A percentile compares a stretch with the other conserved stretches of the same genome.
Evolutionary conservation across 53 echinoderm and acorn worm genomes (phyloP).

Genomic region (Echinometra lucunter): DNA sequence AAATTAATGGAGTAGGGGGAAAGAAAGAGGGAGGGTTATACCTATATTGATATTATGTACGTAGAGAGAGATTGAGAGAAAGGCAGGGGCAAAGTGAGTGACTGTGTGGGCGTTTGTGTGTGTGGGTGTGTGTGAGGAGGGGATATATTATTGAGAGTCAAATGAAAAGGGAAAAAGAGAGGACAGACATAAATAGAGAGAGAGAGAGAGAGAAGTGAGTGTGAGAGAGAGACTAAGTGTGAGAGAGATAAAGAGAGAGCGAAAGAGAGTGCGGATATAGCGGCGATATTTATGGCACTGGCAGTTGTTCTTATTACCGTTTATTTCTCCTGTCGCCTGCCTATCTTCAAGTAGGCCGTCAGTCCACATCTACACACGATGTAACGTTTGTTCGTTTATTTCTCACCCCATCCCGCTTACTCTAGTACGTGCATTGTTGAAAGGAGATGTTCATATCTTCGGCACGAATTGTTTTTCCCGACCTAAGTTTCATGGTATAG

Average conservation of each 20-base stretch:
- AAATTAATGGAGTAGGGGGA: too few species aligned
- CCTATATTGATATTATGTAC: too few species aligned
- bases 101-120: too few species aligned
- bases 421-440: neutral
- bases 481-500: neutral
- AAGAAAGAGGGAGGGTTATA: too few species aligned
- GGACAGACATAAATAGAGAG: too few species aligned
- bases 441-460: neutral
- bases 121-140: too few species aligned
- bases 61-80: too few species aligned
- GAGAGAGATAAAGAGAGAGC: neutral
- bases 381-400: slow-evolving; percentile 9
- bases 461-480: neutral
- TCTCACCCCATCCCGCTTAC: neutral
- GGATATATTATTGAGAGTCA: too few species aligned
- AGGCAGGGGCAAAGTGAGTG: neutral
- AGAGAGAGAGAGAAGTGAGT: neutral
- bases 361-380: slow-evolving; percentile 24
- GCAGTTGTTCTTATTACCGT: slow-evolving; percentile 29
- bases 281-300: neutral
- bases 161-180: too few species aligned
- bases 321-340: neutral
- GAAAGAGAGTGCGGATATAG: neutral
- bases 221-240: neutral
- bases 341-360: neutral